Conservation (phyloP, 2,888 invertebrate species). For the Mythimna lalbum region DNA sequence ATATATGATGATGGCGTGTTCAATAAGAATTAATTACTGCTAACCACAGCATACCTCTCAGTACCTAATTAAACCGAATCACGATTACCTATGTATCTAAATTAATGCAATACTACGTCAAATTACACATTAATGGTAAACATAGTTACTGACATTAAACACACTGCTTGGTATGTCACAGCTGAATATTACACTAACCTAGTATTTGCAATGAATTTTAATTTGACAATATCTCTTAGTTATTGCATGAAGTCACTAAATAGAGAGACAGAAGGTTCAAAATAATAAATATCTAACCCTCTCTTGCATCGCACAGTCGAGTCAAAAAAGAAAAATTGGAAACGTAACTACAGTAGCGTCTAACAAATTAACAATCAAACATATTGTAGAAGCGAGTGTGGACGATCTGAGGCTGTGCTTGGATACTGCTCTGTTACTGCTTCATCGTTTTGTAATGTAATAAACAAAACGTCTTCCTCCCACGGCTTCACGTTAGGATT, state of each 20-base stretch:
- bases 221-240: conserved; percentile 35
- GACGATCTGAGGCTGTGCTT: too few relatives aligned
- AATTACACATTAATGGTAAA: conserved; percentile 26
- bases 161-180: conserved; percentile 1
- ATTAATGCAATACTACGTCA: conserved; percentile 13
- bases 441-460: neutral
- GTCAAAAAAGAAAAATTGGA: neutral
- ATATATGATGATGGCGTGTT: conserved; percentile 1
- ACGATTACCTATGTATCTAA: conserved; percentile 2
- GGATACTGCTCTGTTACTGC: neutral
- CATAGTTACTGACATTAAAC: conserved; percentile 10
- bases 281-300: neutral
- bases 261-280: conserved; percentile 1
- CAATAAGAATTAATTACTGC: conserved; percentile 22
- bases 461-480: conserved; percentile 1
- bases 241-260: conserved; percentile 17
- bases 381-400: too few relatives aligned
- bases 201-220: conserved; percentile 33
- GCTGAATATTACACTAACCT: conserved; percentile 26
- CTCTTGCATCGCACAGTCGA: neutral
- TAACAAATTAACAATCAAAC: too few relatives aligned
- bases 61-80: conserved; percentile 28
- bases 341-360: neutral
- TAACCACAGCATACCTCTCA: conserved; percentile 8
- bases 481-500: conserved; percentile 8